Evolutionary conservation across 2,888 invertebrate species (phyloP).

Genomic region (Caenorhabditis sp.): DNA sequence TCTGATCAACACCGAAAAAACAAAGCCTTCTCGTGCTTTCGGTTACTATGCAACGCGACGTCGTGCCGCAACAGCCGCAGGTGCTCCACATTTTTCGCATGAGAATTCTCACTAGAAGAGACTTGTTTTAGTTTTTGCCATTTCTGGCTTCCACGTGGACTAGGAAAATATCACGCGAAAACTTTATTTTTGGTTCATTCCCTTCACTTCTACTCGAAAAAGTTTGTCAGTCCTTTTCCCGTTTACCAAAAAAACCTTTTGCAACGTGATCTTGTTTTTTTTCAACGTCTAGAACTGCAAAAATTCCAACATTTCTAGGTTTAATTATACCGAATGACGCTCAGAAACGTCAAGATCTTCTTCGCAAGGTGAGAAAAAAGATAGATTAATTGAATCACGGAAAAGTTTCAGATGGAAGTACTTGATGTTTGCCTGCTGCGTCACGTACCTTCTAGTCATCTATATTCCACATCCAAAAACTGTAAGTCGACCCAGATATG

Average conservation of each 20-base stretch:
- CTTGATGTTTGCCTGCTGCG: conserved; percentile 59
- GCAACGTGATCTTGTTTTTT: not conserved
- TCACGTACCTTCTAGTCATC: conserved; percentile 60
- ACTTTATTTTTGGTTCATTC: not conserved
- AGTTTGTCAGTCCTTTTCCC: too few species aligned
- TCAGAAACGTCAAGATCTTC: conserved; percentile 39
- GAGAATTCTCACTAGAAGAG: too few species aligned
- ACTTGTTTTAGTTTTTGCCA: too few species aligned
- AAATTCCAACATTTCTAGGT: conserved; percentile 52
- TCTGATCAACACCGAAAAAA: conserved; percentile 20
- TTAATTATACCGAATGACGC: conserved; percentile 57
- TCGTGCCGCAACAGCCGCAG: conserved; percentile 9
- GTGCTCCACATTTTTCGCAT: conserved; percentile 9
- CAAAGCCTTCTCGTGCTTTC: conserved; percentile 33
- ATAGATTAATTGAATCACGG: not conserved
- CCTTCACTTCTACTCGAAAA: too few species aligned
- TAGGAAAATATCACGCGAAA: too few species aligned
- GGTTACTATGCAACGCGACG: conserved; percentile 52
- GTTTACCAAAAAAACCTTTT: too few species aligned
- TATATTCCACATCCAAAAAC: conserved; percentile 49
- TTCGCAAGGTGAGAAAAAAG: conserved; percentile 36
- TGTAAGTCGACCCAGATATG: conserved; percentile 2
- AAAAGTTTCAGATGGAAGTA: conserved; percentile 59
- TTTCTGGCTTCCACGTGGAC: too few species aligned
- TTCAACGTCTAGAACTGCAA: not conserved